These are phyloP conservation scores for Danionella dracula DNA, from an alignment of 2,797 vertebrate genomes.

Conservation along the genomic window DNA sequence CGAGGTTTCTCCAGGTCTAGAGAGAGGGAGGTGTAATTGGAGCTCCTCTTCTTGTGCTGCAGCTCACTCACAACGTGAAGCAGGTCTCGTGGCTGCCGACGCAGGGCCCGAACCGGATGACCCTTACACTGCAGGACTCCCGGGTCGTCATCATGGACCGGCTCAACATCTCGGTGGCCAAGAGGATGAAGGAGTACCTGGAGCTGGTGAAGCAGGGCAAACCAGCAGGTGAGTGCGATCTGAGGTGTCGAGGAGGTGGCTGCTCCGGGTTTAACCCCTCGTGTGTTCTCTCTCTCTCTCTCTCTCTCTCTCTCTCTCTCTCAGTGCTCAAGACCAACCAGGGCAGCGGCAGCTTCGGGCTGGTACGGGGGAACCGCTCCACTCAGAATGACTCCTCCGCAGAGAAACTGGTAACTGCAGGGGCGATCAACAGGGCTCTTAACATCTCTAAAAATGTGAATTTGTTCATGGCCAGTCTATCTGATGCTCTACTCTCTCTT, in stretches of 20 bases:
- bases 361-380: constrained; percentile 81
- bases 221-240: constrained; percentile 75
- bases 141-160: constrained; percentile 84
- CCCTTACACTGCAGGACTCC: constrained; percentile 82
- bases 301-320: not conserved
- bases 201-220: constrained; percentile 84
- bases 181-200: constrained; percentile 86
- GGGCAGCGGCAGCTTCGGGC: constrained; percentile 88
- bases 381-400: constrained; percentile 80
- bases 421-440: too few species aligned
- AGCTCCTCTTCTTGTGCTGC: not conserved
- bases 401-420: constrained; percentile 80
- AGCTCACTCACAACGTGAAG: constrained; percentile 97
- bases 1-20: too few species aligned
- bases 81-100: constrained; percentile 68
- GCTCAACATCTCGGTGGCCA: constrained; percentile 70
- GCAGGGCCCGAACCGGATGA: constrained; percentile 72
- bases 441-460: not conserved
- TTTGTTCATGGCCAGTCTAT: not conserved
- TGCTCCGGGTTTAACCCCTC: too few species aligned
- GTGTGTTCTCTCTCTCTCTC: too few species aligned
- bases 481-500: too few species aligned
- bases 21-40: not conserved
- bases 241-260: too few species aligned
- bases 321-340: constrained; percentile 83